phyloP scores from a whole-genome alignment of 2,113 vertebrate genomes.

The Embiotoca jacksoni region DNA sequence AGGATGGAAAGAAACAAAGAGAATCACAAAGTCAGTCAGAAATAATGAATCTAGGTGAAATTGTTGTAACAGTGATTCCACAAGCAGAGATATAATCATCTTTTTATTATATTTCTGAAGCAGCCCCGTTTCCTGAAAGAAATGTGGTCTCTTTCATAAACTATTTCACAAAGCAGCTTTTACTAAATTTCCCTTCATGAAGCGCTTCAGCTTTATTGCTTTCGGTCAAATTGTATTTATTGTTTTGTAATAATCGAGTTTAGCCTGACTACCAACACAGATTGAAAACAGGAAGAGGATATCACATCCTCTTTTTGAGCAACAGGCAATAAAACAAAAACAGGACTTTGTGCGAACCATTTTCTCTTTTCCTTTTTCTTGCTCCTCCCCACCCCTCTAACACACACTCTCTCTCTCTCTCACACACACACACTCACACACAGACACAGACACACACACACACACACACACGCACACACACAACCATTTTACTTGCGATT shows the following conservation, averaged over 20 bases:
- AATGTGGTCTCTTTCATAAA: constrained; percentile 25
- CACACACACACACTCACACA: too few species aligned
- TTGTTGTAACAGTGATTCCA: neutral
- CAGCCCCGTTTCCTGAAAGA: constrained; percentile 7
- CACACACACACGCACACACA: too few species aligned
- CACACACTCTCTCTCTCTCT: too few species aligned
- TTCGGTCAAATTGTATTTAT: constrained; percentile 27
- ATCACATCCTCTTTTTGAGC: neutral
- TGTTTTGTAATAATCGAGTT: constrained; percentile 42
- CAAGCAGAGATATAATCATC: constrained; percentile 24
- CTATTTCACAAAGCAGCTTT: constrained; percentile 16
- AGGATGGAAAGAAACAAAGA: neutral
- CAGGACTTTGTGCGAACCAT: neutral
- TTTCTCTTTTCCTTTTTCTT: neutral
- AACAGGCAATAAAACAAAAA: constrained; percentile 8
- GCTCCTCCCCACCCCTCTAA: neutral
- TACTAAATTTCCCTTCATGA: constrained; percentile 14
- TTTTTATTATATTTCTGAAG: constrained; percentile 30
- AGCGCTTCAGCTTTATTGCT: constrained; percentile 25
- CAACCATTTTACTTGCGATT: neutral
- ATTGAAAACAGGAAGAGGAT: constrained; percentile 17
- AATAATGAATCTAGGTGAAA: constrained; percentile 19
- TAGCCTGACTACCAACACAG: neutral
- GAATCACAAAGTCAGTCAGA: constrained; percentile 8
- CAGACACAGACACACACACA: too few species aligned